phyloP scores from a whole-genome alignment of 2,113 vertebrate species.

The Pelvicachromis taeniatus region DNA sequence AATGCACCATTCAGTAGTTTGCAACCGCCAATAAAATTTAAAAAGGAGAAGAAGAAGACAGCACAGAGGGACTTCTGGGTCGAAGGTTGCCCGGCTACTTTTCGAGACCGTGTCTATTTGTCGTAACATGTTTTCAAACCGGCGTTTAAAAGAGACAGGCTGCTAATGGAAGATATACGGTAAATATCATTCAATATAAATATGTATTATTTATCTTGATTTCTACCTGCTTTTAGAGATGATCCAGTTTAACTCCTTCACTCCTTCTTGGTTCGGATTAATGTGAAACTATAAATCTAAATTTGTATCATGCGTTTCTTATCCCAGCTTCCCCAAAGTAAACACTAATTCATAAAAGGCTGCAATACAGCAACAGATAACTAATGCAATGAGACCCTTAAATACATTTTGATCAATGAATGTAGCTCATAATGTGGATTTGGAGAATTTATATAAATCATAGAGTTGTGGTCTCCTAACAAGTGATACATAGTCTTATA shows the following conservation, averaged over 20 bases:
- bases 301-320: neutral
- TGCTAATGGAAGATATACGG: too few relatives aligned
- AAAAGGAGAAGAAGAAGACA: too few relatives aligned
- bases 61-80: too few relatives aligned
- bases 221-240: neutral
- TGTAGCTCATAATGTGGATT: neutral
- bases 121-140: too few relatives aligned
- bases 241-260: neutral
- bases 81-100: too few relatives aligned
- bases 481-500: fast-evolving
- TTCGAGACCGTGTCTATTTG: too few relatives aligned
- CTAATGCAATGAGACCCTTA: neutral
- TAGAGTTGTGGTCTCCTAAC: neutral
- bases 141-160: too few relatives aligned
- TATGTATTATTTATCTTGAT: neutral
- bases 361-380: neutral
- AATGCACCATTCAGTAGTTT: too few relatives aligned
- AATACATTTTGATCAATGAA: neutral
- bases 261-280: neutral
- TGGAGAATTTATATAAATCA: neutral
- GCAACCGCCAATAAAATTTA: too few relatives aligned
- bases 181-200: too few relatives aligned
- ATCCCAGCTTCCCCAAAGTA: neutral
- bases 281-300: fast-evolving
- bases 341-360: neutral